phyloP scores from a whole-genome alignment of 2,113 vertebrate species.

The Nesoenas mayeri region DNA sequence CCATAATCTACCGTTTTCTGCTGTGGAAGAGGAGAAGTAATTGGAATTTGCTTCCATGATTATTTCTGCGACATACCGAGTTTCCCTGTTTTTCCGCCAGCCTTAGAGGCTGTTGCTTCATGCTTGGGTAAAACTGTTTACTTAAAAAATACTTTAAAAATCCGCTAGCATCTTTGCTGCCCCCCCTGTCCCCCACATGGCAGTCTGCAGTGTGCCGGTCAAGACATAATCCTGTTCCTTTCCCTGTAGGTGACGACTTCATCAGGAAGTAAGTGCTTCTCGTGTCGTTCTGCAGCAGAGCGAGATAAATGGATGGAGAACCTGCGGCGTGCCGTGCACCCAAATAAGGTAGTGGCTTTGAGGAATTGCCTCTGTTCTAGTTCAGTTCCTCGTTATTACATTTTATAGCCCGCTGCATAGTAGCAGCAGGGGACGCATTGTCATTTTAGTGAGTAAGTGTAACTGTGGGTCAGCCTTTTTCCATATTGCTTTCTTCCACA shows the following conservation, averaged over 20 bases:
- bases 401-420: slow-evolving; percentile 36
- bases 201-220: slow-evolving; percentile 28
- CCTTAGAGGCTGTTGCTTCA: slow-evolving; percentile 30
- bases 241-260: slow-evolving; percentile 91
- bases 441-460: slow-evolving; percentile 35
- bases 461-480: slow-evolving; percentile 26
- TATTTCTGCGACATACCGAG: slow-evolving; percentile 12
- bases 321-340: slow-evolving; percentile 93
- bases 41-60: slow-evolving; percentile 40
- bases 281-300: slow-evolving; percentile 95
- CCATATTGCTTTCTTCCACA: slow-evolving; percentile 33
- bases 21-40: slow-evolving; percentile 42
- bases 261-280: slow-evolving; percentile 97
- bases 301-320: slow-evolving; percentile 99
- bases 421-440: slow-evolving; percentile 31
- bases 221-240: slow-evolving; percentile 40
- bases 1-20: slow-evolving; percentile 36
- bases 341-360: slow-evolving; percentile 88
- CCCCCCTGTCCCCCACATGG: background rate
- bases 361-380: background rate
- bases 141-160: background rate
- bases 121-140: slow-evolving; percentile 51
- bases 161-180: background rate
- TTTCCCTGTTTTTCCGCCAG: background rate
- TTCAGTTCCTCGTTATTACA: background rate